A percentile compares a stretch with the other conserved stretches of the same genome.
These are phyloP conservation scores for Lepus oiostolus DNA, from an alignment of 2,797 vertebrate species.

Conservation along the genomic window DNA sequence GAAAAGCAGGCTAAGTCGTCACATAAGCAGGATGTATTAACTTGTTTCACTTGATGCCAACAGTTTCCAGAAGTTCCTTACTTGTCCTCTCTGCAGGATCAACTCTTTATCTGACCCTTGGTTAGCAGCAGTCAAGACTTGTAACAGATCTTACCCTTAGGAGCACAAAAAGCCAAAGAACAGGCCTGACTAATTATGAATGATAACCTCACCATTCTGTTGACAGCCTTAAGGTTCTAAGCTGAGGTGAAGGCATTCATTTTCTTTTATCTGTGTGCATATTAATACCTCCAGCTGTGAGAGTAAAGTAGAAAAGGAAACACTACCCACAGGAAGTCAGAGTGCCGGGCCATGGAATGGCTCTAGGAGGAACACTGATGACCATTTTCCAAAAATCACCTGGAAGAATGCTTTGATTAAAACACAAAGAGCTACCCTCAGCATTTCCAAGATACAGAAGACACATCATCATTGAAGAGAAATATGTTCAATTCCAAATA, in stretches of 20 bases:
- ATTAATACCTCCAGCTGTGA: neutral
- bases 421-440: neutral
- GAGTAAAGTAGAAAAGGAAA: slow-evolving; percentile 25
- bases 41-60: slow-evolving; percentile 38
- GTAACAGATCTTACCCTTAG: neutral
- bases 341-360: neutral
- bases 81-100: slow-evolving; percentile 8
- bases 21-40: slow-evolving; percentile 46
- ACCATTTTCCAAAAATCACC: slow-evolving; percentile 11
- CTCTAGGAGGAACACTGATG: slow-evolving; percentile 39
- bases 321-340: neutral
- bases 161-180: slow-evolving; percentile 13
- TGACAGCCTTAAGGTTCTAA: slow-evolving; percentile 45
- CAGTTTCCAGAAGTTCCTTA: slow-evolving; percentile 50
- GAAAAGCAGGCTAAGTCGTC: slow-evolving; percentile 18
- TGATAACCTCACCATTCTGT: neutral
- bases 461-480: slow-evolving; percentile 54
- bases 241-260: neutral
- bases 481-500: slow-evolving; percentile 9
- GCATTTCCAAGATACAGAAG: neutral
- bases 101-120: slow-evolving; percentile 37
- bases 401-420: slow-evolving; percentile 40
- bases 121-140: slow-evolving; percentile 30
- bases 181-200: neutral
- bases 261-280: neutral